Base-by-base conservation (phyloP, 1,140 invertebrate genomes). In the Cyclargus thomasi region DNA sequence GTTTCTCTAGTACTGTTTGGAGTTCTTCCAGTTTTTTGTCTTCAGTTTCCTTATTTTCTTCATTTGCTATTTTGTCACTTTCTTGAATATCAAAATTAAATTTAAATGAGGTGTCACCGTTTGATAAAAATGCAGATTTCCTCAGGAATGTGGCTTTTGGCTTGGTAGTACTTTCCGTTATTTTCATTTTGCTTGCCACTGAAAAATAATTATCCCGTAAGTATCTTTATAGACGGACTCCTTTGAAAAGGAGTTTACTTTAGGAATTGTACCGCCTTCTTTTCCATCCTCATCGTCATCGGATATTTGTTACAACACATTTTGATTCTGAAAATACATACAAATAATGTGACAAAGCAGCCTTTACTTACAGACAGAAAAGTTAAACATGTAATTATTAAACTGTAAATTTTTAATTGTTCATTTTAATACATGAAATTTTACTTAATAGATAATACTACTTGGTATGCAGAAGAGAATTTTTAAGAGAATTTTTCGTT, bases 171-270 rank as follows among this genome's bases (percentile, higher is more conserved):
- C 71, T 78, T 53, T 88, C 87, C 63, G 81, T 74, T 70, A 88
- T 90, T 75, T 90, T 90, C 71, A 90, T 88, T 83, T 90, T 90
- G 75, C 85, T 90, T 70, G 85, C 77, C 86, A 90, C 87, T 90
- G 86, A 70, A 88, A 74, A 75, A 74, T 63, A 71, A 59, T 68
- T 64, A 21, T 17, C 22, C 29, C 36, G 20, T 47, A 64, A 22
- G 20, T 64, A 36, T 53, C 21, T 47, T 21, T 53, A 64, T 47
- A n/a, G n/a, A 18, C 23, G 18, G 17, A 53, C 18, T 57, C 16
- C 53, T 57, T n/a, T 17, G 10, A 36, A 18, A 14, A 59, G 29
- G 17, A 66, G 3, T 17, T 35, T 66, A 16, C 16, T 53, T 23
- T n/a, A 1, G 20, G 14, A n/a, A 22, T 53, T 65, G 20, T 59